A percentile compares a stretch with the other conserved stretches of the same genome.
These are phyloP conservation scores for Crossoptilon crossoptilon DNA, from an alignment of 2,797 vertebrate genomes.

Conservation along the genomic window DNA sequence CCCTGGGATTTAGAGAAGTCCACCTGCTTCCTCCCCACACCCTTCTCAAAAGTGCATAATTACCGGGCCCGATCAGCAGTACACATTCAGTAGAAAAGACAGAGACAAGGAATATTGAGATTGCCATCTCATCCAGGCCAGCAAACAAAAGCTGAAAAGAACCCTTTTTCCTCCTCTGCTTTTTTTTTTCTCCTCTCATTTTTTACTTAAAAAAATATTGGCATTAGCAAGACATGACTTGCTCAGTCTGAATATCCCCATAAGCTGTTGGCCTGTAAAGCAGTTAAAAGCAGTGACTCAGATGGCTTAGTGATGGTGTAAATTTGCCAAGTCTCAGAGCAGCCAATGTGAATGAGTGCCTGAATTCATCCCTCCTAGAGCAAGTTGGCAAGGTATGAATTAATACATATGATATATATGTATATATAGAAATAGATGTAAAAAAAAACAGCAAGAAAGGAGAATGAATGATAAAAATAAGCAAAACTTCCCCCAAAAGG, in stretches of 20 bases:
- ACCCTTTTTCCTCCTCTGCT: background rate
- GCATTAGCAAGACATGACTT: background rate
- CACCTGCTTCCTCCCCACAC: conserved; percentile 5
- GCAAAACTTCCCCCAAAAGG: background rate
- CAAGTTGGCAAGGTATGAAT: background rate
- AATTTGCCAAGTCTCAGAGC: background rate
- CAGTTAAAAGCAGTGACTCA: conserved; percentile 11
- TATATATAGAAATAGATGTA: background rate
- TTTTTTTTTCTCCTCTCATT: background rate
- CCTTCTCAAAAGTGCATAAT: background rate
- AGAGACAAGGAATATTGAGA: background rate
- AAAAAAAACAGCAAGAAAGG: background rate
- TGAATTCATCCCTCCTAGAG: background rate
- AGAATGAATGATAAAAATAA: background rate
- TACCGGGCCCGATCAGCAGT: background rate
- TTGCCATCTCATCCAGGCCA: rapidly evolving
- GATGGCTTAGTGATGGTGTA: background rate
- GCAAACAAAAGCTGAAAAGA: background rate
- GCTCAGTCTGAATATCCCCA: background rate
- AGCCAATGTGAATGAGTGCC: background rate
- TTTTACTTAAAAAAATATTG: background rate
- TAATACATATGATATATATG: background rate
- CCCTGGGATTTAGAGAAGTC: conserved; percentile 25
- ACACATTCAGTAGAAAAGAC: background rate
- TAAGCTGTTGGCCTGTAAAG: background rate